A percentile compares a stretch with the other conserved stretches of the same genome.
phyloP scores from a whole-genome alignment of 2,113 vertebrate genomes.

The rabbit (Oryctolagus cuniculus) region DNA sequence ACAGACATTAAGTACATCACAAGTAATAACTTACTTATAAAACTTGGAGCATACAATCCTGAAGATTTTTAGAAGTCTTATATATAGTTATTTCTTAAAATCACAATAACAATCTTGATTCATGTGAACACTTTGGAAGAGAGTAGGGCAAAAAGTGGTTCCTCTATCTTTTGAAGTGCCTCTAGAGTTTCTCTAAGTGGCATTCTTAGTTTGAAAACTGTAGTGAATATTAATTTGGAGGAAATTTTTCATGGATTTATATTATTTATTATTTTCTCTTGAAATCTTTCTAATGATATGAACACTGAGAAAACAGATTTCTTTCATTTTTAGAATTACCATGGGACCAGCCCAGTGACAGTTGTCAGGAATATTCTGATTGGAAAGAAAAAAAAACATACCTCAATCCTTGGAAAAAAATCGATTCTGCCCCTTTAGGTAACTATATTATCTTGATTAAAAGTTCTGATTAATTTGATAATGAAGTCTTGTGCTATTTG shows the following conservation, averaged over 20 bases:
- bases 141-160: background rate
- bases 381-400: conserved; percentile 97
- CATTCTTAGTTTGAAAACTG: conserved; percentile 37
- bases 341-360: conserved; percentile 97
- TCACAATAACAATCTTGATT: background rate
- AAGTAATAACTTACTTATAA: background rate
- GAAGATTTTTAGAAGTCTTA: background rate
- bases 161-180: background rate
- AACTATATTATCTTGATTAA: conserved; percentile 1
- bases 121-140: background rate
- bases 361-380: conserved; percentile 96
- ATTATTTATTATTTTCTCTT: conserved; percentile 31
- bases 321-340: conserved; percentile 92
- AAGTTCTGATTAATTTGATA: conserved; percentile 34
- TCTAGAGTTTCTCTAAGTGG: conserved; percentile 4
- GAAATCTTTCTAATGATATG: conserved; percentile 25
- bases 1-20: background rate
- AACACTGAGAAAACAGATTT: conserved; percentile 33
- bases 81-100: background rate
- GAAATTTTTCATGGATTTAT: conserved; percentile 36
- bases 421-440: conserved; percentile 91
- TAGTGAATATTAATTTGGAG: conserved; percentile 28
- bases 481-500: conserved; percentile 43
- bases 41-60: background rate
- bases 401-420: conserved; percentile 97